A percentile compares a stretch with the other conserved stretches of the same genome.
phyloP scores from a whole-genome alignment of 2,888 invertebrate species.

The Sycophila texana region DNA sequence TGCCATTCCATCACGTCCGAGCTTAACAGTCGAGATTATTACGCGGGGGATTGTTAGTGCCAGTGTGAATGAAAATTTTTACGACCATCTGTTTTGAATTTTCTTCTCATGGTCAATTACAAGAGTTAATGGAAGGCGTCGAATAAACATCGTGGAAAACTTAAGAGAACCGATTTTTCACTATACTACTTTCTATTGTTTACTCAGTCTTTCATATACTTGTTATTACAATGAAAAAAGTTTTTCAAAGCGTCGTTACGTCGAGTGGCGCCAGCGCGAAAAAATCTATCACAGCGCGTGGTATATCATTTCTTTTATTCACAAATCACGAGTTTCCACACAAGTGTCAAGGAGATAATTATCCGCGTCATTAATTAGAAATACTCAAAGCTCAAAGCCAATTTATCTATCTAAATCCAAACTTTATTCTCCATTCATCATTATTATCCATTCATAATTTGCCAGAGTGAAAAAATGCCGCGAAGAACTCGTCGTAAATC shows the following conservation, averaged over 20 bases:
- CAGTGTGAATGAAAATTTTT: neutral
- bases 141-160: too few species aligned
- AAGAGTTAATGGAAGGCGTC: too few species aligned
- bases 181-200: too few species aligned
- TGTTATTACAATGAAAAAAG: neutral
- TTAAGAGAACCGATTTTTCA: too few species aligned
- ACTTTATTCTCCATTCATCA: slow-evolving; percentile 50
- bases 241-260: neutral
- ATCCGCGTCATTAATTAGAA: slow-evolving; percentile 42
- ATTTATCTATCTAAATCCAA: slow-evolving; percentile 42
- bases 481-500: slow-evolving; percentile 42
- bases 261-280: slow-evolving; percentile 3
- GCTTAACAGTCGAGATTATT: neutral
- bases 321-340: slow-evolving; percentile 38
- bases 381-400: slow-evolving; percentile 8
- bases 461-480: slow-evolving; percentile 18
- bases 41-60: too few species aligned
- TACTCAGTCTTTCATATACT: too few species aligned
- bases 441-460: slow-evolving; percentile 48
- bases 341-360: slow-evolving; percentile 36
- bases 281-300: slow-evolving; percentile 8
- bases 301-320: slow-evolving; percentile 1
- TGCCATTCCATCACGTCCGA: slow-evolving; percentile 31
- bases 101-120: too few species aligned
- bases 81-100: too few species aligned